Conservation (phyloP, 2,113 vertebrate genomes). For the Toxotes chatareus region DNA sequence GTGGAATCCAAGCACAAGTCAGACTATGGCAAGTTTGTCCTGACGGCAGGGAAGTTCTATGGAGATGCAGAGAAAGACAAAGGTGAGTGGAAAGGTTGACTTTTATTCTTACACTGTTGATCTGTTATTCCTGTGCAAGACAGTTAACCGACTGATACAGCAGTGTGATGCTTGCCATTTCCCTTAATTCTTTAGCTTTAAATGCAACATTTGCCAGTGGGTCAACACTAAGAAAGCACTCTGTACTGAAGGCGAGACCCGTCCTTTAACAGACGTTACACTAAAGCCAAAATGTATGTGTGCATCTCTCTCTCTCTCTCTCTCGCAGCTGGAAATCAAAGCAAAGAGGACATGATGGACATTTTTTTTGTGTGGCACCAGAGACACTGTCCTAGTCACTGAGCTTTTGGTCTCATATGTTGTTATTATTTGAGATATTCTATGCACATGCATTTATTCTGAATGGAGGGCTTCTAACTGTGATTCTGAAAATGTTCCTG, state of each 20-base stretch:
- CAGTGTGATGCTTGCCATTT: neutral
- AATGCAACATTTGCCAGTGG: neutral
- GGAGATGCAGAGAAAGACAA: conserved; percentile 87
- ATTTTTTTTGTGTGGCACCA: neutral
- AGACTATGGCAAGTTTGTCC: conserved; percentile 86
- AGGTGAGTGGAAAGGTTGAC: conserved; percentile 76
- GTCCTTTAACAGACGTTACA: neutral
- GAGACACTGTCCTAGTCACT: neutral
- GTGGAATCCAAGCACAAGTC: conserved; percentile 86
- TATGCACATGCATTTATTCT: neutral
- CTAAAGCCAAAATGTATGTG: neutral
- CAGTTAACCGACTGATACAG: neutral
- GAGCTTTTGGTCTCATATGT: neutral
- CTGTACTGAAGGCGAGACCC: neutral
- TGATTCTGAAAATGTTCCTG: conserved; percentile 4
- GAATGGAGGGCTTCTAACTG: neutral
- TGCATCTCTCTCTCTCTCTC: no score
- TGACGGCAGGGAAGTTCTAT: conserved; percentile 86
- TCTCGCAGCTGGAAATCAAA: neutral
- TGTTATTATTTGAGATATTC: neutral
- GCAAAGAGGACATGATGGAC: neutral
- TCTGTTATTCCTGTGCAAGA: neutral
- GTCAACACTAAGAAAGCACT: neutral
- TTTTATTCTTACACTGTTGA: neutral
- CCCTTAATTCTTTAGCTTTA: neutral